phyloP scores from a whole-genome alignment of 2,797 vertebrate genomes.

The Stomatorhinus walkeri region DNA sequence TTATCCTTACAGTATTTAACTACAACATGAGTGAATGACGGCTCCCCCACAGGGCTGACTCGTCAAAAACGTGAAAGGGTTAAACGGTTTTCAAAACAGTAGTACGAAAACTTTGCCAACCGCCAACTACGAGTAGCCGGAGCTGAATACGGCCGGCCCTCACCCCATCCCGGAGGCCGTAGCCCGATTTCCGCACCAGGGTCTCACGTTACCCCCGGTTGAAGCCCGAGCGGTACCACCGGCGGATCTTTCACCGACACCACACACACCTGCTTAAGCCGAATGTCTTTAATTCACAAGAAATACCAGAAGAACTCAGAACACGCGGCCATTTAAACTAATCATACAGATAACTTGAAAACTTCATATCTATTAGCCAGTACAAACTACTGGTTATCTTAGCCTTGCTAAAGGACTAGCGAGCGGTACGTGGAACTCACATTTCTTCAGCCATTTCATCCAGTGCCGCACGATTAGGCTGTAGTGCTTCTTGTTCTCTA shows the following conservation, averaged over 20 bases:
- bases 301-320: neutral
- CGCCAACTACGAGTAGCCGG: neutral
- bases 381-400: neutral
- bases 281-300: neutral
- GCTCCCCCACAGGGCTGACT: neutral
- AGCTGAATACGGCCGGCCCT: neutral
- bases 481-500: slow-evolving; percentile 93
- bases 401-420: neutral
- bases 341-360: neutral
- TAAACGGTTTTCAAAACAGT: neutral
- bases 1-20: neutral
- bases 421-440: slow-evolving; percentile 61
- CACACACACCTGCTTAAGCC: neutral
- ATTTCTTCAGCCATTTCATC: slow-evolving; percentile 84
- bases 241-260: neutral
- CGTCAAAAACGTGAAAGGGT: neutral
- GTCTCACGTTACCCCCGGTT: neutral
- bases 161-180: neutral
- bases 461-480: slow-evolving; percentile 80
- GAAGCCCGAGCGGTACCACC: neutral
- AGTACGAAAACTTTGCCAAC: neutral
- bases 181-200: neutral
- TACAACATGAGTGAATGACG: neutral
- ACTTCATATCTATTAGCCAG: neutral
- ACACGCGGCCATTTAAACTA: neutral